Conservation (phyloP, 2,888 invertebrate species). For the Mesopsocus fuscifrons region DNA sequence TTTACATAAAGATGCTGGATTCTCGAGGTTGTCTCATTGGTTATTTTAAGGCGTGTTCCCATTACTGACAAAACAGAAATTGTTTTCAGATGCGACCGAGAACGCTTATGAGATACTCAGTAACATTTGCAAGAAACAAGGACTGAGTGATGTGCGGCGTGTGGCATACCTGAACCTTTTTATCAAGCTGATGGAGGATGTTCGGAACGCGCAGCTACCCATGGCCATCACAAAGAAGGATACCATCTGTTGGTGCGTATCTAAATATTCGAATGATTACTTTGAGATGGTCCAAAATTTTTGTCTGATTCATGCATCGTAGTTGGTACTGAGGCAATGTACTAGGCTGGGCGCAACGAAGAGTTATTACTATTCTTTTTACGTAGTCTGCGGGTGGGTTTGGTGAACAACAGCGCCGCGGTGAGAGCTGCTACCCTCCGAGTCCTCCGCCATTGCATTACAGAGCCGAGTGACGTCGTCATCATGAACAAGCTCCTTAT, state of each 20-base stretch:
- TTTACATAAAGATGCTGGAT: too few species aligned
- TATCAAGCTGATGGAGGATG: conserved; percentile 53
- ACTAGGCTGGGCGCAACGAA: too few species aligned
- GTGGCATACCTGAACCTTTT: conserved; percentile 76
- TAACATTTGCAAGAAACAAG: conserved; percentile 37
- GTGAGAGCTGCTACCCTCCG: conserved; percentile 77
- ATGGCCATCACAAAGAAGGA: conserved; percentile 62
- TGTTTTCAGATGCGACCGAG: conserved; percentile 28
- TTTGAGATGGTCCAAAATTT: conserved; percentile 3
- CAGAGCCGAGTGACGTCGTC: conserved; percentile 56
- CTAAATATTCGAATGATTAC: conserved; percentile 8
- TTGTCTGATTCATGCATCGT: not conserved
- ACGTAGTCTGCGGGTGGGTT: conserved; percentile 64
- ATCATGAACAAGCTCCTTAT: conserved; percentile 63
- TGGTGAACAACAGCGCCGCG: conserved; percentile 74
- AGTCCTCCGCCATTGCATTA: conserved; percentile 66
- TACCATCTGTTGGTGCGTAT: conserved; percentile 55
- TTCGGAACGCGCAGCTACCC: conserved; percentile 35
- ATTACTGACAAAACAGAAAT: not conserved
- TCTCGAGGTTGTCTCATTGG: not conserved
- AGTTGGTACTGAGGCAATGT: too few species aligned
- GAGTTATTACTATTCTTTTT: too few species aligned
- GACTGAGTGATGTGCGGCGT: conserved; percentile 54
- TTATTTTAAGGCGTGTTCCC: not conserved
- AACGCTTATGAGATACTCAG: conserved; percentile 38